Conservation (phyloP, 2,888 invertebrate genomes). For the Tipula helvola region DNA sequence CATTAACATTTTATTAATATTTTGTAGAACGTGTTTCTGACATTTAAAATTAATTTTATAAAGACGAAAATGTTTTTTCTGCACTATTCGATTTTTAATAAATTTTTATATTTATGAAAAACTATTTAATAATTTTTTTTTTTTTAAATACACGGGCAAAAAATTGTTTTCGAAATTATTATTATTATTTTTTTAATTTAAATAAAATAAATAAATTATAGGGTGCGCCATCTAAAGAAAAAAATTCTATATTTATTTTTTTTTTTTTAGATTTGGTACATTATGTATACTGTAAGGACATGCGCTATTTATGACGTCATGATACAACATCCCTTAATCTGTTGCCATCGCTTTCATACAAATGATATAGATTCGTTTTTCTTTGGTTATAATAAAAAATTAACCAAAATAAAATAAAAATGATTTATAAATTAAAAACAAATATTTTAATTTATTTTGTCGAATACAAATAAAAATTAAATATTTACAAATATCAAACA, state of each 20-base stretch:
- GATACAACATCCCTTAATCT: conserved; percentile 10
- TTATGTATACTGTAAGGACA: background rate
- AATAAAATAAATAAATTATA: conserved; percentile 5
- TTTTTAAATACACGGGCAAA: background rate
- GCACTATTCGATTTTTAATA: background rate
- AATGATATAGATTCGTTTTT: background rate
- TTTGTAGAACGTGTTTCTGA: background rate
- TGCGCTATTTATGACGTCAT: conserved; percentile 10
- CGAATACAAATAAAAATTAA: background rate
- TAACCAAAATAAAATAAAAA: background rate
- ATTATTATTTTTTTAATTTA: background rate
- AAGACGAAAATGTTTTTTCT: background rate
- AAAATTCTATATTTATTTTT: background rate
- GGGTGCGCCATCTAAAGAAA: conserved; percentile 9
- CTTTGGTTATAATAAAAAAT: background rate
- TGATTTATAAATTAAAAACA: background rate
- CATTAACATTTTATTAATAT: background rate
- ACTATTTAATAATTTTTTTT: background rate
- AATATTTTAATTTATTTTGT: background rate
- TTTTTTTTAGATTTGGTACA: no score
- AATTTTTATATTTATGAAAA: background rate
- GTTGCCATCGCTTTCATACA: background rate
- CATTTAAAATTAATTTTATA: background rate
- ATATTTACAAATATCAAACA: background rate
- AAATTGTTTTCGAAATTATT: background rate